Evolutionary conservation across 2,113 vertebrate genomes (phyloP), one percentile per base, ranked within the genome.

Genomic region (Dasyurus viverrinus): DNA sequence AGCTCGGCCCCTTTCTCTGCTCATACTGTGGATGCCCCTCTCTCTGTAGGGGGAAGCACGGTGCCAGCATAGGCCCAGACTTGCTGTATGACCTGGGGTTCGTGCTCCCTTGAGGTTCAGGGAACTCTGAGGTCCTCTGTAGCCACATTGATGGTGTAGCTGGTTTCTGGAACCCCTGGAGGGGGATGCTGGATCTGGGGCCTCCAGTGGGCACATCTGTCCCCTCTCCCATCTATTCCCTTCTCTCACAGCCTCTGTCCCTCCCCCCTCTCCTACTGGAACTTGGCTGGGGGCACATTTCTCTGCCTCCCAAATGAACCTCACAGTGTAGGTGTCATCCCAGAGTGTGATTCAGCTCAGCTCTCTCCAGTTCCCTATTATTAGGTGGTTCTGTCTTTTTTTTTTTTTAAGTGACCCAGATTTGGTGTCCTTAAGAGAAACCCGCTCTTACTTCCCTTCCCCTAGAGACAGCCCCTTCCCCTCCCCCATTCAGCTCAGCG

Each of bases 181-280:
- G 0, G 36, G 54, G 76, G 50, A 4, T 19, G 25, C 47, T 1
- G 0, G 19, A 36, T 16, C 84, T 53, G 90, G 90, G 53, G 55
- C 12, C 23, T n/a, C 90, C 1, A 12, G 14, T 0, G 19, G 68
- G 50, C 27, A 52, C 46, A 0, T 0, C 24, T 0, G 10, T 50
- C 2, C 36, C 55, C 25, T 1, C 36, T 1, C 76, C 46, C 27
- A 8, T 10, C 76, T 53, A 14, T 36, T 0, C 4, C 9, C 68
- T 30, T 24, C 47, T 30, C 27, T 60, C 57, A 30, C 57, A 60
- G 57, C 27, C 57, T 60, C 8, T 57, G 6, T 19, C 53, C 53
- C 54, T 26, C 4, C 54, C 54, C 11, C 14, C 10, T 27, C 57
- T 60, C 57, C 27, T 60, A 57, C 30, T 2, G 0, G 60, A 76